Evolutionary conservation across 2,888 invertebrate genomes (phyloP).

Genomic region (Epirrhoe alternata): DNA sequence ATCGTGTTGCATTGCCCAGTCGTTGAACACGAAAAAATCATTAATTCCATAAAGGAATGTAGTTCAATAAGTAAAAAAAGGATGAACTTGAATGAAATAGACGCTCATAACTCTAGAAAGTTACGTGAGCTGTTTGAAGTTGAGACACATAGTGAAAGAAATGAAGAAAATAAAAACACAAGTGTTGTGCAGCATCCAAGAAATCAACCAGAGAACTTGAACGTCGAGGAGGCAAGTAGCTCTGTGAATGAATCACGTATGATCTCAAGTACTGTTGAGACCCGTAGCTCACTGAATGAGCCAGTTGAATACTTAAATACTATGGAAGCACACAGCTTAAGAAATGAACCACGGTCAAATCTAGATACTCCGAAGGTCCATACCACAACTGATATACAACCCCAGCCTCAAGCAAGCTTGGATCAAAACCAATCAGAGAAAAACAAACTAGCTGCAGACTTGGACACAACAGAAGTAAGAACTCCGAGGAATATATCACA

Average conservation of each 20-base stretch:
- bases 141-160: not conserved
- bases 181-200: not conserved
- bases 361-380: not conserved
- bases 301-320: not conserved
- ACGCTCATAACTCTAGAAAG: not conserved
- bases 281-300: not conserved
- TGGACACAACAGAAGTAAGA: not conserved
- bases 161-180: not conserved
- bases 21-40: not conserved
- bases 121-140: not conserved
- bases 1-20: not conserved
- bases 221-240: not conserved
- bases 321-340: not conserved
- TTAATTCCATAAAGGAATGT: not conserved
- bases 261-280: not conserved
- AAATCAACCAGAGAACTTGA: not conserved
- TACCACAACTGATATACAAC: not conserved
- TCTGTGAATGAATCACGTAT: not conserved
- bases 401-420: not conserved
- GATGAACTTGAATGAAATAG: not conserved
- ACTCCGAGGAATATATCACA: constrained; percentile 11
- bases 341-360: not conserved
- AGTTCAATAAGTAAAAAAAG: not conserved
- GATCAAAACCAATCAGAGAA: not conserved
- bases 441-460: not conserved